phyloP scores from a whole-genome alignment of 2,113 vertebrate species.

The Zonotrichia leucophrys region DNA sequence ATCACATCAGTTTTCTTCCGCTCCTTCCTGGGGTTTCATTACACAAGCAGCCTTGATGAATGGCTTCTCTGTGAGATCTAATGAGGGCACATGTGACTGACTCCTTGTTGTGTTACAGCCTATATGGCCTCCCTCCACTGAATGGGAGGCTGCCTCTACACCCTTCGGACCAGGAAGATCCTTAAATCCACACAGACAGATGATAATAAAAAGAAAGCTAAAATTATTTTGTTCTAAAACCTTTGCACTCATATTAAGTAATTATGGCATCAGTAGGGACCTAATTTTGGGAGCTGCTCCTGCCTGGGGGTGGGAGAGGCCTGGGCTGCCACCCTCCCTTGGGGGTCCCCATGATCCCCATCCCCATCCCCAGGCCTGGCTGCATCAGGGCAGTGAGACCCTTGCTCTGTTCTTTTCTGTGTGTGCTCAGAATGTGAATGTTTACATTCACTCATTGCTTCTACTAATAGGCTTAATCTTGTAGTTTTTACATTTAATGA shows the following conservation, averaged over 20 bases:
- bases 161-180: neutral
- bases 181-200: neutral
- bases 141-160: neutral
- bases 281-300: neutral
- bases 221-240: neutral
- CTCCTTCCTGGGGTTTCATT: neutral
- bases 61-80: neutral
- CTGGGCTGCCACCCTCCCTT: fast-evolving
- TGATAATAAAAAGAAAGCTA: neutral
- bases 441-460: neutral
- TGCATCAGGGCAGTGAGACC: fast-evolving
- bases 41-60: neutral
- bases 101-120: neutral
- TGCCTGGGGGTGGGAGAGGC: neutral
- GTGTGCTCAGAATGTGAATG: neutral
- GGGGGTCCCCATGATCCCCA: fast-evolving
- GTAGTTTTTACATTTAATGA: neutral
- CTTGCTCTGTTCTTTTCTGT: neutral
- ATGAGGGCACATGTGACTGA: neutral
- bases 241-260: neutral
- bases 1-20: neutral
- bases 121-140: neutral
- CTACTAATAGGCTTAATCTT: neutral
- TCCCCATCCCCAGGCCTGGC: neutral
- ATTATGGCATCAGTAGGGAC: too few species aligned